Evolutionary conservation across 1,140 invertebrate species (phyloP), one percentile per base, ranked within the genome.

Genomic region (Teleopsis dalmanni): DNA sequence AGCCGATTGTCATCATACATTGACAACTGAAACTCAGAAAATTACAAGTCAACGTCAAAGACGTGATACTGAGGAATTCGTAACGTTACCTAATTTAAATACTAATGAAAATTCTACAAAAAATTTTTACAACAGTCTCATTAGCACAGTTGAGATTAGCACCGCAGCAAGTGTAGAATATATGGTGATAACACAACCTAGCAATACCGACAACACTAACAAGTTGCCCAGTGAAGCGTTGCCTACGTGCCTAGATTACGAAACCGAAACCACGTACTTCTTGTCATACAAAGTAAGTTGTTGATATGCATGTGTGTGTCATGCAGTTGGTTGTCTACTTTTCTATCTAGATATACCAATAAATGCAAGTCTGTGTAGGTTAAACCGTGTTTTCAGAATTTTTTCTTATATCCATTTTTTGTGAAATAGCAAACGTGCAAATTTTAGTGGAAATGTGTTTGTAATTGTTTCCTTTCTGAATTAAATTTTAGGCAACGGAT

Each of bases 251-350:
- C 73, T 95, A 3, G 91, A 96, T 73, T 95, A 82, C 64, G 93
- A 95, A 72, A 80, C 81, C 14, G 81, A 86, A 60, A 80, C 79
- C 16, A 81, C 83, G 54, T 95, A 93, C 72, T 87, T 87, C 60
- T 73, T 96, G 22, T 86, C 85, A 35, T 91, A 90, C 57, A 88
- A 88, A 76, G 87, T 88, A 68, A 60, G 57, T 65, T 53, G 23
- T 50, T 26, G 19, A n/a, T 27, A n/a, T 31, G 29, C 22, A 50
- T 14, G 21, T 33, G 19, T 46, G 31, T 35, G 26, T 31, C 27
- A 23, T 25, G 29, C 31, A n/a, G 23, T 22, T 35, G 11, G 27
- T 11, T 35, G 29, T 2, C 35, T 35, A 27, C 3, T 43, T 16
- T 18, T 43, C 11, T 43, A 16, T 8, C 19, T 11, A n/a, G 4